These are phyloP conservation scores for Pachyuromys duprasi DNA, from an alignment of 2,797 vertebrate species.

Conservation along the genomic window DNA sequence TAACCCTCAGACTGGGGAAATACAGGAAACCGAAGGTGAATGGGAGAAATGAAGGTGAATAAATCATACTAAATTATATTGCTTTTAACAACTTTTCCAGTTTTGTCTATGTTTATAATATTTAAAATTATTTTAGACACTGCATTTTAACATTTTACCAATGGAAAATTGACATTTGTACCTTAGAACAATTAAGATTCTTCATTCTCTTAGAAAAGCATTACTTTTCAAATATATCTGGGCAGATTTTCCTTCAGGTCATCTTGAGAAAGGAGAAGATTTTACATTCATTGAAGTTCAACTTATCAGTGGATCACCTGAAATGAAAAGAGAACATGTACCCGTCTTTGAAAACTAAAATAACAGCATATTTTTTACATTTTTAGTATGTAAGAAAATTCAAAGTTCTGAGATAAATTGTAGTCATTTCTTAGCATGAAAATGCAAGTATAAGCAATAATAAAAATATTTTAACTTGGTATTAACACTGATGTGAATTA, in stretches of 20 bases:
- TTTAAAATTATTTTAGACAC: neutral
- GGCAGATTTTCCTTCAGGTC: neutral
- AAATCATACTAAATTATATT: neutral
- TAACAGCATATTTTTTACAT: too few relatives aligned
- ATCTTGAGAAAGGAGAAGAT: neutral
- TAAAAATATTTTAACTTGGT: neutral
- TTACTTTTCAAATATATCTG: neutral
- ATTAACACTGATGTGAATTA: neutral
- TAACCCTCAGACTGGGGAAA: neutral
- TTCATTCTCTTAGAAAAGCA: neutral
- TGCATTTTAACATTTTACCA: neutral
- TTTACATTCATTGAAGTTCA: neutral
- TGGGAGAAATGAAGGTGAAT: neutral
- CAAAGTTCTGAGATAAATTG: neutral
- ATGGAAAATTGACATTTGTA: neutral
- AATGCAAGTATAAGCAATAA: neutral
- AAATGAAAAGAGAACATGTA: neutral
- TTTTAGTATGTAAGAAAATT: too few relatives aligned
- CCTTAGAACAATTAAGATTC: neutral
- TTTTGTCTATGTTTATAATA: neutral
- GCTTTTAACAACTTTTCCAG: neutral
- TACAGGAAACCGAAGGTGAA: neutral
- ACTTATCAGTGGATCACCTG: neutral
- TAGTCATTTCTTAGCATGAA: neutral
- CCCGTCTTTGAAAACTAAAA: neutral